phyloP scores from a whole-genome alignment of 2,797 vertebrate genomes.

The Serranus cabrilla region DNA sequence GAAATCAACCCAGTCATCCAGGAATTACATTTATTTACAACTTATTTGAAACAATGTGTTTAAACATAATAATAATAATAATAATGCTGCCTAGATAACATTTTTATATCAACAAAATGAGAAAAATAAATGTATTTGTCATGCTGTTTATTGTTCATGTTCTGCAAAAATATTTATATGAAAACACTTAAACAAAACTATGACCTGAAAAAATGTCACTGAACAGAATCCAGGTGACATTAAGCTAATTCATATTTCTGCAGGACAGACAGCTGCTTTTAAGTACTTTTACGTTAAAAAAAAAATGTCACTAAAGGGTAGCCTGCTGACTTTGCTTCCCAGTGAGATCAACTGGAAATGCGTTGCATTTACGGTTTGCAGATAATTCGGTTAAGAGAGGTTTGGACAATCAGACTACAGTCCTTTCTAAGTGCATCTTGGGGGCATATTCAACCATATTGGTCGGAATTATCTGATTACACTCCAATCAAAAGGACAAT shows the following conservation, averaged over 20 bases:
- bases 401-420: conserved; percentile 30
- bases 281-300: background rate
- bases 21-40: no score
- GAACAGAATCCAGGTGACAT: background rate
- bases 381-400: conserved; percentile 21
- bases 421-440: conserved; percentile 41
- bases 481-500: conserved; percentile 30
- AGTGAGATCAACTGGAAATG: background rate
- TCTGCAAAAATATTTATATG: no score
- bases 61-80: no score
- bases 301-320: background rate
- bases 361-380: conserved; percentile 18
- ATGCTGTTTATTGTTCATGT: no score
- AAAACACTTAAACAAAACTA: background rate
- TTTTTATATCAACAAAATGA: no score
- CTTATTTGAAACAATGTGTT: no score
- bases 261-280: background rate
- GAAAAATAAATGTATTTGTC: no score
- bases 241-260: background rate
- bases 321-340: conserved; percentile 16
- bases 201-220: background rate
- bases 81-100: no score
- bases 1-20: no score
- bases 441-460: conserved; percentile 45
- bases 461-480: conserved; percentile 55